Conservation (phyloP, 2,113 vertebrate species). For the Megaceryle maxima region DNA sequence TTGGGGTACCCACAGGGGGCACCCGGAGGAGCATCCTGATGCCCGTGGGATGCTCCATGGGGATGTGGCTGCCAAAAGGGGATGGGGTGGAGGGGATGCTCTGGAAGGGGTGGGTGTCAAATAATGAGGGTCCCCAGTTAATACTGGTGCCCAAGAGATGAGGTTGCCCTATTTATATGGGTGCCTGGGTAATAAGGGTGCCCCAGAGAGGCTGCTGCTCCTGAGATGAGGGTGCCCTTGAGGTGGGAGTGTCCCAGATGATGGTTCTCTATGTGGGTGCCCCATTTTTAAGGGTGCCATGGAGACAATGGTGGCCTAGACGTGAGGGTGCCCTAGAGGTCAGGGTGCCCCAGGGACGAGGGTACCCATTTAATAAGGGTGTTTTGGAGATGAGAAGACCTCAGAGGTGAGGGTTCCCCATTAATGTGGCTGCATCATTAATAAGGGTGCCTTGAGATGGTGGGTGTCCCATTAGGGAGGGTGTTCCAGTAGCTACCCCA, state of each 20-base stretch:
- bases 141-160: neutral
- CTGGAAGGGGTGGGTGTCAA: neutral
- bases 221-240: no score
- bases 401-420: neutral
- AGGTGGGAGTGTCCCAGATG: neutral
- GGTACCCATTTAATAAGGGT: neutral
- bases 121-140: neutral
- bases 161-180: neutral
- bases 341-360: no score
- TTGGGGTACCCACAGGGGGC: neutral
- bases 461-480: neutral
- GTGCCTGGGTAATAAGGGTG: no score
- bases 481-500: neutral
- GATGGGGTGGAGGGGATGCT: no score
- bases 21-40: neutral
- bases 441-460: neutral
- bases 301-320: neutral
- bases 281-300: neutral
- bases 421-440: rapidly evolving
- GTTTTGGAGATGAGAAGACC: neutral
- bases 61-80: neutral
- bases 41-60: rapidly evolving
- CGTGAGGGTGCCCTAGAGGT: neutral
- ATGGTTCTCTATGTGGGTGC: neutral
- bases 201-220: neutral